phyloP scores from a whole-genome alignment of 2,797 vertebrate species.

The Parambassis ranga region DNA sequence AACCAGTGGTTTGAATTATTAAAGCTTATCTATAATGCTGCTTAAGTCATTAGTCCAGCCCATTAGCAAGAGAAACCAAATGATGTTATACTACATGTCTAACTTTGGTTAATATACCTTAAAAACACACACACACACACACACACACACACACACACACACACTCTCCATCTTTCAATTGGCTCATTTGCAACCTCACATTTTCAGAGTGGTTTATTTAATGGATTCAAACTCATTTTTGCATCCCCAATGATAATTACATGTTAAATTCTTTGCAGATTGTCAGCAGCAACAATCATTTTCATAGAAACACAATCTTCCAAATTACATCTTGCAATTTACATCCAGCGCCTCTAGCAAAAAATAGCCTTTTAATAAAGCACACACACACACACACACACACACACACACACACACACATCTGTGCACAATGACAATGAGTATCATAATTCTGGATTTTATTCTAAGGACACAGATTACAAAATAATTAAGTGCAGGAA shows the following conservation, averaged over 20 bases:
- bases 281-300: slow-evolving; percentile 4
- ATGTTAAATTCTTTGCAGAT: slow-evolving; percentile 12
- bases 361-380: too few species aligned
- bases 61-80: neutral
- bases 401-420: neutral
- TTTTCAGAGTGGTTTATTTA: slow-evolving; percentile 25
- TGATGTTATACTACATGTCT: neutral
- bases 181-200: slow-evolving; percentile 17
- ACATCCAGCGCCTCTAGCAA: neutral
- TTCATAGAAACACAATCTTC: neutral
- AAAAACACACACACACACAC: too few species aligned
- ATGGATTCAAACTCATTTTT: slow-evolving; percentile 19
- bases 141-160: too few species aligned
- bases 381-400: too few species aligned
- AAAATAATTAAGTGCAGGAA: neutral
- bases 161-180: slow-evolving; percentile 19
- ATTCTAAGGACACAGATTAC: neutral
- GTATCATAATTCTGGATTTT: neutral
- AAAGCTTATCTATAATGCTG: too few species aligned
- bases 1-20: neutral
- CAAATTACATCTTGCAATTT: slow-evolving; percentile 10
- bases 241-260: slow-evolving; percentile 22
- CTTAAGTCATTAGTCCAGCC: neutral
- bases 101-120: neutral
- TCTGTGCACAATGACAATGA: too few species aligned